Conservation (phyloP, 1,140 invertebrate genomes). For the Pachypeltis micranthus region DNA sequence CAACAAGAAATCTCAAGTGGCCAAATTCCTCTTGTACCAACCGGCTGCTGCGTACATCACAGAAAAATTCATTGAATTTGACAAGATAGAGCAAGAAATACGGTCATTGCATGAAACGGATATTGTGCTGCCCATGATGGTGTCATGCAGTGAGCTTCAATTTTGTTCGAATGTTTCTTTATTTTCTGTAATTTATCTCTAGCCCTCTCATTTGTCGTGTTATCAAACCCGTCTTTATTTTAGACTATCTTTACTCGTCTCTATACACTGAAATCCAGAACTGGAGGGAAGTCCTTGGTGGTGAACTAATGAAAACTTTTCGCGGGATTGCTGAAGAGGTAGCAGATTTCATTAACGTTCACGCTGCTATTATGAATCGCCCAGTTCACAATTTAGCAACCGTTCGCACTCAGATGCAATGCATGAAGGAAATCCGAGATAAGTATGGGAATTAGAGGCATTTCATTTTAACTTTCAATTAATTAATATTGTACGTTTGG, state of each 20-base stretch:
- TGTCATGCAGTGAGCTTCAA: conserved; percentile 27
- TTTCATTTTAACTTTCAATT: background rate
- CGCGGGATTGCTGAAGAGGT: conserved; percentile 49
- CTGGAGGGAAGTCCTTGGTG: conserved; percentile 57
- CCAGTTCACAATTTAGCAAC: conserved; percentile 58
- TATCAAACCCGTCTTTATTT: too few relatives aligned
- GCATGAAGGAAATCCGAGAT: conserved; percentile 58
- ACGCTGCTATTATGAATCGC: conserved; percentile 45
- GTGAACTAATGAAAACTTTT: conserved; percentile 45
- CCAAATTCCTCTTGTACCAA: background rate
- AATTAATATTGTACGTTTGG: background rate
- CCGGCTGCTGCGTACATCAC: background rate
- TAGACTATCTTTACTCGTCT: conserved; percentile 55
- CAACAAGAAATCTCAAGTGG: background rate
- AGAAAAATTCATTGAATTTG: conserved; percentile 12
- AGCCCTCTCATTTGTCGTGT: too few relatives aligned
- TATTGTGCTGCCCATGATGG: conserved; percentile 2
- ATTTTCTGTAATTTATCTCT: conserved; percentile 53
- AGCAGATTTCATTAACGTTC: conserved; percentile 54
- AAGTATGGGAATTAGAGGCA: conserved; percentile 44
- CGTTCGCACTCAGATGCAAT: conserved; percentile 57
- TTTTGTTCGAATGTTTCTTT: conserved; percentile 56
- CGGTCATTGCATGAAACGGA: conserved; percentile 54
- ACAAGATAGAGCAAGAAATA: conserved; percentile 31
- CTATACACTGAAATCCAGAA: conserved; percentile 54